phyloP scores from a whole-genome alignment of 2,113 vertebrate species.

The Microcebus tavaratra region DNA sequence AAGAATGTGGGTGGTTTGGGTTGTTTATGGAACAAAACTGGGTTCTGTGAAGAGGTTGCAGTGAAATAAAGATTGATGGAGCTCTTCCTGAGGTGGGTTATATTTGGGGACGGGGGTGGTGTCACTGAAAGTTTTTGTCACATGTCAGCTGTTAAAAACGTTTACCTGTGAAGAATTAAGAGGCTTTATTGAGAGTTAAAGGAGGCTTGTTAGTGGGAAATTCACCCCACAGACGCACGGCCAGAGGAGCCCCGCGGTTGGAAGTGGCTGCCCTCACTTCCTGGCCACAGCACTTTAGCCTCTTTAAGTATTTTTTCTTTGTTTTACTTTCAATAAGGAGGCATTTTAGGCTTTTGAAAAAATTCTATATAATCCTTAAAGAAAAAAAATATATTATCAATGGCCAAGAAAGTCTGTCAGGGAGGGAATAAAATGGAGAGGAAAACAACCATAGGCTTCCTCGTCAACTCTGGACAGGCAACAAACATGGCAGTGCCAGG shows the following conservation, averaged over 20 bases:
- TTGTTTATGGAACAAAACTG: neutral
- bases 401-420: neutral
- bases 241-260: neutral
- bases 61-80: neutral
- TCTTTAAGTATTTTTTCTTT: neutral
- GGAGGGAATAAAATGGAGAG: neutral
- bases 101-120: neutral
- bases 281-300: too few relatives aligned
- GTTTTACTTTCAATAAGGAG: neutral
- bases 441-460: neutral
- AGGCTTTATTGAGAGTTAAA: neutral
- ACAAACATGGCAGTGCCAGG: accelerated
- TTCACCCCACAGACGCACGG: accelerated
- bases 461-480: neutral
- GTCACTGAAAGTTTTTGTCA: neutral
- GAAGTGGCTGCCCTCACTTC: neutral
- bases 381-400: neutral
- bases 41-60: neutral
- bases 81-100: neutral
- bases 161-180: neutral
- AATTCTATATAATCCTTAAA: neutral
- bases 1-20: neutral
- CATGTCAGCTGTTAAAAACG: neutral
- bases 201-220: neutral
- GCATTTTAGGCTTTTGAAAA: neutral